A percentile compares a stretch with the other conserved stretches of the same genome.
Evolutionary conservation across 1,140 invertebrate genomes (phyloP).

Genomic region (Stegodyphus dumicola): DNA sequence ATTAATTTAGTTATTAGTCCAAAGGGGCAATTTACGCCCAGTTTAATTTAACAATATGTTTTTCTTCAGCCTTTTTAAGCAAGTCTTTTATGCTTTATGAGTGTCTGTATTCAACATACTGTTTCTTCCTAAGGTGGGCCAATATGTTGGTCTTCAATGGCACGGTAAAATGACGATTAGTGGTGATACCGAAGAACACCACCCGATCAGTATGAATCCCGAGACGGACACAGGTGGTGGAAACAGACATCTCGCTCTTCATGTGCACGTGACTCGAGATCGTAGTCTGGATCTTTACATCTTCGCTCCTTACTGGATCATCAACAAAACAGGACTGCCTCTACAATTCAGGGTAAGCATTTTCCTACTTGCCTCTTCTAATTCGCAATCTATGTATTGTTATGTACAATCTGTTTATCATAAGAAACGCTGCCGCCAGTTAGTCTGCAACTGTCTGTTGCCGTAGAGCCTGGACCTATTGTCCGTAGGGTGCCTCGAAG

Average conservation of each 20-base stretch:
- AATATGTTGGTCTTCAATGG: slow-evolving; percentile 79
- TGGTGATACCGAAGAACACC: slow-evolving; percentile 76
- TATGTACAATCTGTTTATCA: too few species aligned
- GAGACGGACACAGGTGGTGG: slow-evolving; percentile 75
- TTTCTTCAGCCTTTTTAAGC: too few species aligned
- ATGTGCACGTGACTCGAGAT: slow-evolving; percentile 75
- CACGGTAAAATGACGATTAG: slow-evolving; percentile 77
- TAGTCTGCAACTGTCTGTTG: too few species aligned
- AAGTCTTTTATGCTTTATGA: too few species aligned
- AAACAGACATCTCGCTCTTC: slow-evolving; percentile 76
- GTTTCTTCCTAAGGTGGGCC: slow-evolving; percentile 69
- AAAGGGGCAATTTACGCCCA: too few species aligned
- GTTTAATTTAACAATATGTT: too few species aligned
- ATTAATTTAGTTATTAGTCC: too few species aligned
- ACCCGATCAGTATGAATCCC: slow-evolving; percentile 74
- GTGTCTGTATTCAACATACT: neutral
- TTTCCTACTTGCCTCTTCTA: too few species aligned
- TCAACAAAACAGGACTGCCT: slow-evolving; percentile 86
- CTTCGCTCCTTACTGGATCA: slow-evolving; percentile 89
- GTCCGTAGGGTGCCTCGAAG: too few species aligned
- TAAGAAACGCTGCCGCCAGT: too few species aligned
- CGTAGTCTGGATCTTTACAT: slow-evolving; percentile 77
- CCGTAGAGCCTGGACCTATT: too few species aligned
- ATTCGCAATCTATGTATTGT: neutral
- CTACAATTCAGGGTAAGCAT: slow-evolving; percentile 79